These are phyloP conservation scores for Glossophaga mutica DNA, from an alignment of 2,797 vertebrate species.

Conservation along the genomic window DNA sequence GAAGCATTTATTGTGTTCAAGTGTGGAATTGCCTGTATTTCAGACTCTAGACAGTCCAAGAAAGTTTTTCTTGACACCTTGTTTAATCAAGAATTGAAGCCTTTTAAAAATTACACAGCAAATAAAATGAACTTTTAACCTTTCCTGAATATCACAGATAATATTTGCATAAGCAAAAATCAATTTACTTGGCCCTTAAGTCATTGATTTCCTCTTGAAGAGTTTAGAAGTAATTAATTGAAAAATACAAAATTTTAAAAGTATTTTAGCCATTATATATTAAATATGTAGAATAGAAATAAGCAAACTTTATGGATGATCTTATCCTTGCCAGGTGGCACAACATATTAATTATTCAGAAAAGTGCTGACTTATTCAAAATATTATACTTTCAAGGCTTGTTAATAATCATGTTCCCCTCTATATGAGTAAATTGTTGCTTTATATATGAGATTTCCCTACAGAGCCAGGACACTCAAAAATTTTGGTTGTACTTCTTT, in stretches of 20 bases:
- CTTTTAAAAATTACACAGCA: not conserved
- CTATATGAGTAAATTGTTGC: not conserved
- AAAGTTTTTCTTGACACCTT: not conserved
- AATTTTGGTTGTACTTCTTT: not conserved
- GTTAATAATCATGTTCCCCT: not conserved
- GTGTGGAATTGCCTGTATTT: not conserved
- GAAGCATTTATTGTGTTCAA: not conserved
- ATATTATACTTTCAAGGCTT: not conserved
- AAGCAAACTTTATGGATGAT: not conserved
- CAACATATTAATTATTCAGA: not conserved
- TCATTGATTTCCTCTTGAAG: conserved; percentile 45
- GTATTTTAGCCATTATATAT: not conserved
- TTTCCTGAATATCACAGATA: conserved; percentile 18
- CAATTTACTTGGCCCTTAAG: not conserved
- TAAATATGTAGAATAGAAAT: conserved; percentile 1
- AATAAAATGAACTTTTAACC: not conserved
- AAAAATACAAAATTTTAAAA: not conserved
- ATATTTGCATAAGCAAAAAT: not conserved
- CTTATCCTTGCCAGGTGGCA: not conserved
- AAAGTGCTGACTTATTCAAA: not conserved
- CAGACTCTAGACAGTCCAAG: not conserved
- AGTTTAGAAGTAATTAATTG: conserved; percentile 22
- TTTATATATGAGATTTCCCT: not conserved
- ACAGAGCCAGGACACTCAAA: not conserved
- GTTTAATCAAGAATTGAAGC: not conserved